phyloP scores from a whole-genome alignment of 2,888 invertebrate species.

The Leptarthrus brevirostris region DNA sequence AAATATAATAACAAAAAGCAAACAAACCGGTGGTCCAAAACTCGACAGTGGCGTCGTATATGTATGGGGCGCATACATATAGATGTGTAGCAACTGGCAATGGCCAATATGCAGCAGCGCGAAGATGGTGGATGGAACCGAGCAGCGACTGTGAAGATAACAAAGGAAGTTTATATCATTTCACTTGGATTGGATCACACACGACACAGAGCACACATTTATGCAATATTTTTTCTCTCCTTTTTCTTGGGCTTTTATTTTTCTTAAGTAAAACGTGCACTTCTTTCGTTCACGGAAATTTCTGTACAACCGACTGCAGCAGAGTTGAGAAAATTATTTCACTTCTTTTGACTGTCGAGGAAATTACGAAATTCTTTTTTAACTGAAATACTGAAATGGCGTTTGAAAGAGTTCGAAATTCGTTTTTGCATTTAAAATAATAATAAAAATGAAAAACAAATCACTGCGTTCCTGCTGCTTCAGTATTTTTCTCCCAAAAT shows the following conservation, averaged over 20 bases:
- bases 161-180: conserved; percentile 39
- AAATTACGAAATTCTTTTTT: no score
- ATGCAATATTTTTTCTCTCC: conserved; percentile 23
- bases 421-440: no score
- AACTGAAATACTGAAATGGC: no score
- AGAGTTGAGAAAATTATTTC: not conserved
- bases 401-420: no score
- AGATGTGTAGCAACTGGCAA: not conserved
- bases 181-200: conserved; percentile 14
- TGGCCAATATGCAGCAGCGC: not conserved
- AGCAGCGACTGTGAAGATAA: conserved; percentile 19
- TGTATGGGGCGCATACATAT: conserved; percentile 9
- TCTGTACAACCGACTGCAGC: not conserved
- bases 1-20: not conserved
- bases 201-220: conserved; percentile 25
- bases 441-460: no score
- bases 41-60: not conserved
- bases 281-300: conserved; percentile 24
- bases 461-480: no score
- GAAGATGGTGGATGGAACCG: conserved; percentile 33
- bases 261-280: not conserved
- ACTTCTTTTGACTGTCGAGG: no score
- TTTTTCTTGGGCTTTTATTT: not conserved
- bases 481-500: no score
- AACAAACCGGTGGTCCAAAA: conserved; percentile 26